phyloP scores from a whole-genome alignment of 2,888 invertebrate genomes.

The Chorisops tibialis region DNA sequence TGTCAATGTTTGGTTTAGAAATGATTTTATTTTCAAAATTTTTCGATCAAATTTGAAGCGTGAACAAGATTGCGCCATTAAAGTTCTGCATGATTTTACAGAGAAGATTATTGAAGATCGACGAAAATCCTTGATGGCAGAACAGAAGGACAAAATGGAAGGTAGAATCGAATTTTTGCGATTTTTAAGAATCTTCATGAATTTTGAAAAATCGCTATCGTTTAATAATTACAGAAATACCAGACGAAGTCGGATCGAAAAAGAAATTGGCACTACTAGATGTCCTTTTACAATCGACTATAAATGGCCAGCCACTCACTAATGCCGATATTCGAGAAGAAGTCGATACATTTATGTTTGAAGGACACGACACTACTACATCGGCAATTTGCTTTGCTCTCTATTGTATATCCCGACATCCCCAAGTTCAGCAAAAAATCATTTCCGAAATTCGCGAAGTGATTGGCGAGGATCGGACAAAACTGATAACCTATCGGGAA shows the following conservation, averaged over 20 bases:
- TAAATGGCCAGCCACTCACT: slow-evolving; percentile 57
- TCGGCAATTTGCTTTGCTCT: slow-evolving; percentile 43
- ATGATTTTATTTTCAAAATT: slow-evolving; percentile 37
- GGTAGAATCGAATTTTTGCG: not conserved
- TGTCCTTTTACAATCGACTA: slow-evolving; percentile 58
- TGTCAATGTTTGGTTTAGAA: slow-evolving; percentile 38
- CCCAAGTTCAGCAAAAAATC: slow-evolving; percentile 42
- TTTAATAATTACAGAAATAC: too few relatives aligned
- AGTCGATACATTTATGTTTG: slow-evolving; percentile 72
- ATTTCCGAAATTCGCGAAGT: slow-evolving; percentile 41
- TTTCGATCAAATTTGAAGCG: not conserved
- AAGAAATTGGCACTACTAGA: slow-evolving; percentile 65
- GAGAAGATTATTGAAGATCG: slow-evolving; percentile 44
- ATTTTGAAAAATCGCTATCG: too few relatives aligned
- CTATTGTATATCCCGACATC: slow-evolving; percentile 41
- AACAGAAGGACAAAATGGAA: not conserved
- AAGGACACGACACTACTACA: slow-evolving; percentile 50
- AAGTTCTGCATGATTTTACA: slow-evolving; percentile 46
- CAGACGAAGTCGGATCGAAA: slow-evolving; percentile 52
- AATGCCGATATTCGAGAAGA: slow-evolving; percentile 63
- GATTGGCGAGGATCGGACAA: slow-evolving; percentile 38
- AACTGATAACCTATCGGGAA: slow-evolving; percentile 35
- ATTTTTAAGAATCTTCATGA: too few relatives aligned
- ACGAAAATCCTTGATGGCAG: slow-evolving; percentile 28
- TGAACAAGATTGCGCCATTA: slow-evolving; percentile 37